Evolutionary conservation across 2,113 vertebrate genomes (phyloP), one percentile per base, ranked within the genome.

Genomic region (Poicephalus gulielmi): DNA sequence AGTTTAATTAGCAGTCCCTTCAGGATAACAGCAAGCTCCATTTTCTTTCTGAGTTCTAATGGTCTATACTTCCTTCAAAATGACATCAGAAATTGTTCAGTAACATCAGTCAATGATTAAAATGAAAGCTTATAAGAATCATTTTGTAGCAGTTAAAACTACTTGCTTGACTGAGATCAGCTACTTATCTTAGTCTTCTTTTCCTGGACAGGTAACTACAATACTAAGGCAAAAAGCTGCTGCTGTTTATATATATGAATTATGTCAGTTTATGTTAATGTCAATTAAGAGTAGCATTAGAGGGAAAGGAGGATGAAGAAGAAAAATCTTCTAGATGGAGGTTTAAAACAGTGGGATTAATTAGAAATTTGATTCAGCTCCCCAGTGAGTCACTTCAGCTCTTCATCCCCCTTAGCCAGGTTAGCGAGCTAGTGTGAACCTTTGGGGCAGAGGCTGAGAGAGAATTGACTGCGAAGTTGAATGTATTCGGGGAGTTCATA

Each of bases 1-100:
- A 11, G 47, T 86, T 94, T 94, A 92, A 95, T 95, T 88, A 92
- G 75, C 79, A 55, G 82, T 87, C 73, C 49, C 87, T 73, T 62
- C 43, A 86, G 88, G 68, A 46, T 43, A 66, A 13, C 87, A 73
- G 71, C 70, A 43, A 43, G 37, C 76, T 91, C 71, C 3, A 0
- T 81, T 88, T 92, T 80, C 59, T 52, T 94, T 46, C 27, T 20
- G 63, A 50, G 64, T 91, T 88, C 67, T 95, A 50, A 84, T 84
- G 67, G 46, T 66, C 60, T 87, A 0, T 84, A 11, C 55, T 91
- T 82, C 57, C 46, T 91, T 79, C 62, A 79, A 74, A n/a, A 7
- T 62, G 80, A 47, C 70, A 59, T 82, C 66, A 76, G 77, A 52
- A 92, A 49, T 50, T 33, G 77, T 92, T 90, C 82, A 39, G 39